These are phyloP conservation scores for Shargacucullia verbasci DNA, from an alignment of 2,888 invertebrate genomes.

Conservation along the genomic window DNA sequence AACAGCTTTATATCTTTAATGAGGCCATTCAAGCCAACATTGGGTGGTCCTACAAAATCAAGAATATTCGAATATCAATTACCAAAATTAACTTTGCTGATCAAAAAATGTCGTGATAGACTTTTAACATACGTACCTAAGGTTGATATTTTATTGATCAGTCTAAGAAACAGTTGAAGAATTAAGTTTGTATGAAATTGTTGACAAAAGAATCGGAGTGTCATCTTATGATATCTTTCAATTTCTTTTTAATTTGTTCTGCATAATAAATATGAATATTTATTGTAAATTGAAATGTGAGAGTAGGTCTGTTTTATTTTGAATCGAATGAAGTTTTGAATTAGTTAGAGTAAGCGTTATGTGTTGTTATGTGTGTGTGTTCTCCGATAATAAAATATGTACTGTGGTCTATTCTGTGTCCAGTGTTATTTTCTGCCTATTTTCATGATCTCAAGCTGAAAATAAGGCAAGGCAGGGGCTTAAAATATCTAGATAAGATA, in stretches of 20 bases:
- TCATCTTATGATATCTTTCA: conserved; percentile 66
- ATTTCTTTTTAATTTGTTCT: conserved; percentile 51
- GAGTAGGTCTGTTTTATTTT: no score
- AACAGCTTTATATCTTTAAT: conserved; percentile 66
- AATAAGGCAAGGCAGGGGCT: no score
- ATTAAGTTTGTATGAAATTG: conserved; percentile 13
- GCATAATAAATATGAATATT: conserved; percentile 34
- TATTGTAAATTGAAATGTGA: conserved; percentile 22
- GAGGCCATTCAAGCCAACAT: conserved; percentile 59
- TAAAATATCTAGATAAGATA: no score
- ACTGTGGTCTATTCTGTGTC: no score
- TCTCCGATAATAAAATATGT: no score
- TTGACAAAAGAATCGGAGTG: conserved; percentile 69
- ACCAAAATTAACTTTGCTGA: conserved; percentile 15
- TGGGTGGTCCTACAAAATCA: conserved; percentile 71
- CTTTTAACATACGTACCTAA: background rate
- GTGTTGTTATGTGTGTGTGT: no score
- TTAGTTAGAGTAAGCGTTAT: no score
- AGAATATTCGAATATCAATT: conserved; percentile 45
- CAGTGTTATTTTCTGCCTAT: no score
- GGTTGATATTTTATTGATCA: conserved; percentile 4
- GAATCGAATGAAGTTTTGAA: no score
- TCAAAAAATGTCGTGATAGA: background rate
- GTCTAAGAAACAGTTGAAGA: background rate
- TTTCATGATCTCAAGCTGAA: no score